These are phyloP conservation scores for Basileuterus tristriatus DNA, from an alignment of 2,797 vertebrate species.

Conservation along the genomic window DNA sequence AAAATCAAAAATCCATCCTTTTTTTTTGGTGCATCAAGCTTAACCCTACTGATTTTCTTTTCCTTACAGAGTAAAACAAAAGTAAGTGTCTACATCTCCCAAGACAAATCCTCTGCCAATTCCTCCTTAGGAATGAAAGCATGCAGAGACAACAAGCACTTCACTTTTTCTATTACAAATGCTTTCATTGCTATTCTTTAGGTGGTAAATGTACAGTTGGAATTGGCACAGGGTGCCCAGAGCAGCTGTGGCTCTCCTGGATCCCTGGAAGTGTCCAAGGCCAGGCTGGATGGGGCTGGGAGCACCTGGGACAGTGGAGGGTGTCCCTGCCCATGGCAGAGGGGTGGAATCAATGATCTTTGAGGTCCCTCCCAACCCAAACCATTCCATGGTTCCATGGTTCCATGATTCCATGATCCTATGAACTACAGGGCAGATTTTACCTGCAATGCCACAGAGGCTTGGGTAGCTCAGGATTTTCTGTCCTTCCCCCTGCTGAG, in stretches of 20 bases:
- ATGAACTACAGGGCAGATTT: not conserved
- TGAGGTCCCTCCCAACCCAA: not conserved
- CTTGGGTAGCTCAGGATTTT: not conserved
- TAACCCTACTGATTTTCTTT: rapidly evolving
- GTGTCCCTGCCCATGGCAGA: not conserved
- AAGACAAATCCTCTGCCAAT: not conserved
- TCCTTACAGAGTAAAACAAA: not conserved
- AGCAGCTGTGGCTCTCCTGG: not conserved
- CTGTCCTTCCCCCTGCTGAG: not conserved
- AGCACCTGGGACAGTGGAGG: not conserved
- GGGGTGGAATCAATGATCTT: not conserved
- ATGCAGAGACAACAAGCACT: rapidly evolving
- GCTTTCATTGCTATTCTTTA: not conserved
- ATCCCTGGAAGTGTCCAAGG: not conserved
- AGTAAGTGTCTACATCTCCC: not conserved
- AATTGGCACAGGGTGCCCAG: not conserved
- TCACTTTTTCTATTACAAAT: not conserved
- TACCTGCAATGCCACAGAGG: not conserved
- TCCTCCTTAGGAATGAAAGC: not conserved
- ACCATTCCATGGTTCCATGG: not conserved
- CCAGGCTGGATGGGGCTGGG: rapidly evolving
- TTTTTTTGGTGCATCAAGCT: not conserved
- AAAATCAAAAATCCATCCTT: not conserved
- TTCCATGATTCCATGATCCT: not conserved
- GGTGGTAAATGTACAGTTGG: not conserved